These are phyloP conservation scores for Cynocephalus volans DNA, from an alignment of 2,113 vertebrate genomes.

Conservation along the genomic window DNA sequence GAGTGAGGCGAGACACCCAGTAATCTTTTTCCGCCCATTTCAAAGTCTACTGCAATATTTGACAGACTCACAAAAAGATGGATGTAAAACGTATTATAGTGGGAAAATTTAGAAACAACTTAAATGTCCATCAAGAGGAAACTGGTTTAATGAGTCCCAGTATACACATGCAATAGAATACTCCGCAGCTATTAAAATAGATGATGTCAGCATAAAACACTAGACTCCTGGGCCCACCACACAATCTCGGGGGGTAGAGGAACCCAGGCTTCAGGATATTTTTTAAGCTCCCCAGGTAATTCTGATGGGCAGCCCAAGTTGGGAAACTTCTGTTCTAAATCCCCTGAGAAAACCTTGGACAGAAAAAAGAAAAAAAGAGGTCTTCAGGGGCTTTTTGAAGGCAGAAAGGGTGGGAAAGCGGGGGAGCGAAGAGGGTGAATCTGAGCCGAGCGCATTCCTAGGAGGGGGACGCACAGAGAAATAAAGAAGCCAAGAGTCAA, in stretches of 20 bases:
- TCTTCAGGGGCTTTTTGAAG: neutral
- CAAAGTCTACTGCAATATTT: neutral
- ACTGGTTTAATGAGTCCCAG: neutral
- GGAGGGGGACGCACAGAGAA: neutral
- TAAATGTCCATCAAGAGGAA: neutral
- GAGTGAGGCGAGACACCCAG: neutral
- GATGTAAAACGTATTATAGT: neutral
- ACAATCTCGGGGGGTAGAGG: neutral
- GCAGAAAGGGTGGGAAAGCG: neutral
- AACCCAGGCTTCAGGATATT: rapidly evolving
- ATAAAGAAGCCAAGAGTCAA: neutral
- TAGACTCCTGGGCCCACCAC: neutral
- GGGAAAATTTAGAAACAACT: neutral
- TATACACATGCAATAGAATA: rapidly evolving
- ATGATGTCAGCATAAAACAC: neutral
- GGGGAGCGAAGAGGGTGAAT: rapidly evolving
- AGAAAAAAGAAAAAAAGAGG: neutral
- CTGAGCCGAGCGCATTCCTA: neutral
- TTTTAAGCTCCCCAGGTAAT: rapidly evolving
- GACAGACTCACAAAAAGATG: slow-evolving; percentile 39
- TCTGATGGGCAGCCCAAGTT: neutral
- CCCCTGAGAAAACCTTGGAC: neutral
- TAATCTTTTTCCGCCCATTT: neutral
- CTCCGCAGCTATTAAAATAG: neutral
- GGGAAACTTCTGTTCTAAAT: neutral